Conservation (phyloP, 2,888 invertebrate genomes). For the Amiota communis region DNA sequence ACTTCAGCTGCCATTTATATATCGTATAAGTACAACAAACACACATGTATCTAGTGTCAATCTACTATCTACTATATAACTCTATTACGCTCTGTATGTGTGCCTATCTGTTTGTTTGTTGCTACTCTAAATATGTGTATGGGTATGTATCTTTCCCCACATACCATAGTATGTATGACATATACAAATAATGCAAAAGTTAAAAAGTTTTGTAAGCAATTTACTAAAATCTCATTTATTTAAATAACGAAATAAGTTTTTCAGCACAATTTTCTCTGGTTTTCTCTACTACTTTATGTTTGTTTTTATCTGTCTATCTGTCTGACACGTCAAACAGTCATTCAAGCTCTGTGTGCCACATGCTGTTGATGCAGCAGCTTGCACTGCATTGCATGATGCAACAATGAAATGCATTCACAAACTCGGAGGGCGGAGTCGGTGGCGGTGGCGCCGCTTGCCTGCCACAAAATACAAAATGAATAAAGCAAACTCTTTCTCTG, state of each 20-base stretch:
- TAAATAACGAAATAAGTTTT: slow-evolving; percentile 21
- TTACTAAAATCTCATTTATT: slow-evolving; percentile 26
- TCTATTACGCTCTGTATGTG: not conserved
- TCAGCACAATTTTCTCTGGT: slow-evolving; percentile 5
- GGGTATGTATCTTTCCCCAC: not conserved
- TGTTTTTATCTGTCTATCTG: not conserved
- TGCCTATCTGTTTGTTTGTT: not conserved
- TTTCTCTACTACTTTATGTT: not conserved
- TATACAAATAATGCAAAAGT: slow-evolving; percentile 15
- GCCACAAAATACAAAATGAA: no score
- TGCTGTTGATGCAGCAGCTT: not conserved
- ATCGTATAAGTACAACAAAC: not conserved
- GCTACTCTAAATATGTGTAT: not conserved
- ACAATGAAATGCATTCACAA: no score
- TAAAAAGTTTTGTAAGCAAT: slow-evolving; percentile 22
- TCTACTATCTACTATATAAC: not conserved
- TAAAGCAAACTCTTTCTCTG: no score
- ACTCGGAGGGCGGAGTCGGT: no score
- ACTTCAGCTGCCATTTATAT: not conserved
- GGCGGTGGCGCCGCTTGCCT: no score
- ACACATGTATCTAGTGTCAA: not conserved
- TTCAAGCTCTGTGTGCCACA: not conserved
- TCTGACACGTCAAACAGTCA: not conserved
- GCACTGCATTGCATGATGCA: not conserved
- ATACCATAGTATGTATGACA: not conserved